phyloP scores from a whole-genome alignment of 2,888 invertebrate species.

The Polydrusus cervinus region DNA sequence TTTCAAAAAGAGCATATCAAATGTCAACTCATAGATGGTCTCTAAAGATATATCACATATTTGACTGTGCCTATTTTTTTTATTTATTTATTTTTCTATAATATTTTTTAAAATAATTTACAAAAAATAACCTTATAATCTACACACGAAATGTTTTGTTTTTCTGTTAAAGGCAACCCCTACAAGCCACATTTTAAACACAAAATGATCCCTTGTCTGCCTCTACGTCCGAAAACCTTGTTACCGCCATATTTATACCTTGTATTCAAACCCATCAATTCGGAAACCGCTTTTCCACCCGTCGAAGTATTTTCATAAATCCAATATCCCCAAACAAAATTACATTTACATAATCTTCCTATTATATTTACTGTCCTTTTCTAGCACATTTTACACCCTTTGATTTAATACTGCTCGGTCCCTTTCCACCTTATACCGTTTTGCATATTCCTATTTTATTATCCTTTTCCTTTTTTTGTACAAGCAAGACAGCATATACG shows the following conservation, averaged over 20 bases:
- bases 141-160: not conserved
- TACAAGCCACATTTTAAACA: slow-evolving; percentile 12
- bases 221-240: slow-evolving; percentile 25
- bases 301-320: slow-evolving; percentile 70
- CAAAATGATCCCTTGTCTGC: slow-evolving; percentile 22
- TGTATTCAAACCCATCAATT: slow-evolving; percentile 64
- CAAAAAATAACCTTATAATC: not conserved
- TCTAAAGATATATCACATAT: too few relatives aligned
- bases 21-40: too few relatives aligned
- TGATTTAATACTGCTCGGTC: slow-evolving; percentile 1
- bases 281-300: slow-evolving; percentile 60
- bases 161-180: not conserved
- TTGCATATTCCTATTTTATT: slow-evolving; percentile 28
- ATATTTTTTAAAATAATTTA: too few relatives aligned
- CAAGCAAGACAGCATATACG: slow-evolving; percentile 49
- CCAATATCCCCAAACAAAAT: slow-evolving; percentile 71
- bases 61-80: too few relatives aligned
- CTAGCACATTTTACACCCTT: slow-evolving; percentile 26
- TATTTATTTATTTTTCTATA: too few relatives aligned
- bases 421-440: slow-evolving; percentile 26
- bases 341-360: slow-evolving; percentile 71
- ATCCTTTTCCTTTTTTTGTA: not conserved
- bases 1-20: too few relatives aligned
- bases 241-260: slow-evolving; percentile 45
- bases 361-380: slow-evolving; percentile 60